Evolutionary conservation across 2,113 vertebrate genomes (phyloP).

Genomic region (Sturnus vulgaris): DNA sequence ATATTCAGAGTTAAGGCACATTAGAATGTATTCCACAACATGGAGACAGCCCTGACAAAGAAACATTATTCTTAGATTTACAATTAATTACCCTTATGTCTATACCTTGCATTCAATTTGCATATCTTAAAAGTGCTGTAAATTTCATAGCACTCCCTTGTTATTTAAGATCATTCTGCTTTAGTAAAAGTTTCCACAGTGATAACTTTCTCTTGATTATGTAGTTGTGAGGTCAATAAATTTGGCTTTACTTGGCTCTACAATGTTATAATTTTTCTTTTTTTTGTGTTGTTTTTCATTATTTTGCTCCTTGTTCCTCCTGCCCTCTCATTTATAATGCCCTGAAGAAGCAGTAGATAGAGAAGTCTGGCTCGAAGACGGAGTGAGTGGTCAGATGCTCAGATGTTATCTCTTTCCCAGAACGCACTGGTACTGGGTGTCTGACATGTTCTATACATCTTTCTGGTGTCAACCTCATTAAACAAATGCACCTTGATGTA

Average conservation of each 20-base stretch:
- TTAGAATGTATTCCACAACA: constrained; percentile 95
- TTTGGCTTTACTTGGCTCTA: constrained; percentile 70
- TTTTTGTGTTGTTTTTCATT: constrained; percentile 80
- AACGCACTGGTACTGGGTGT: constrained; percentile 85
- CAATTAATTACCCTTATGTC: constrained; percentile 99
- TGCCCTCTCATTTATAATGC: constrained; percentile 93
- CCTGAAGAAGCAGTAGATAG: constrained; percentile 84
- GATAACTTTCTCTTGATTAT: constrained; percentile 76
- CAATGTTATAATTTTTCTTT: constrained; percentile 78
- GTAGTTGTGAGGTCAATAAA: constrained; percentile 76
- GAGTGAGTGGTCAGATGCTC: constrained; percentile 88
- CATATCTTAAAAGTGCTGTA: constrained; percentile 93
- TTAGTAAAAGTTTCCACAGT: constrained; percentile 75
- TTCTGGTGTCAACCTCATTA: constrained; percentile 89
- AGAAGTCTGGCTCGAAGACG: constrained; percentile 82
- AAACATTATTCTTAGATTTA: constrained; percentile 99
- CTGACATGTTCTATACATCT: constrained; percentile 96
- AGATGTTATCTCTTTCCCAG: constrained; percentile 90
- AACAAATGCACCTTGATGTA: constrained; percentile 88
- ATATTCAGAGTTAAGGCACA: constrained; percentile 89
- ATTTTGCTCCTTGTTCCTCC: constrained; percentile 84
- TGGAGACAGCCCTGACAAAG: constrained; percentile 93
- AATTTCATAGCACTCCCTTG: constrained; percentile 83
- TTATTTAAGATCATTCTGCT: constrained; percentile 85
- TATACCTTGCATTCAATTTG: constrained; percentile 94